Evolutionary conservation across 2,113 vertebrate species (phyloP), one percentile per base, ranked within the genome.

Genomic region (Cryptomyrus ogoouensis): DNA sequence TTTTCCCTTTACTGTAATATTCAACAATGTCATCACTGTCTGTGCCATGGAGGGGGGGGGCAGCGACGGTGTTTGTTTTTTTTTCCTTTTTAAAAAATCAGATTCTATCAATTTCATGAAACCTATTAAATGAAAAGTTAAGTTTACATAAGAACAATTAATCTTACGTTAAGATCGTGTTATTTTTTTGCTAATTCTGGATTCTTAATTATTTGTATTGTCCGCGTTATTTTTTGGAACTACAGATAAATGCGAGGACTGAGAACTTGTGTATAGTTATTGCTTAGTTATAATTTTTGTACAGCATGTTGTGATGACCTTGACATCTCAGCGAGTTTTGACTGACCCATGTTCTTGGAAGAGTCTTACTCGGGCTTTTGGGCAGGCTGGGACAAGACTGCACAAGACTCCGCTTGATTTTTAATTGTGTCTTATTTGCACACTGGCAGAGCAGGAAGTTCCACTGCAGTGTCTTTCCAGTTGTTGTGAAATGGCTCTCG

Each of bases 11-110:
- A 84, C 83, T 46, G 44, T 84, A 84, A 44, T 24, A 47, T 47
- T 47, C 19, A 84, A 84, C 83, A 84, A 84, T 84, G 83, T n/a
- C 83, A 44, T 84, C 35, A 84, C 83, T 84, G 83, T 84, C 83
- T 47, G 21, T 47, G 7, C 74, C 31, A 10, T 50, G 49, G 7
- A 0, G 44, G 44, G 6, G 46, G 70, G 15, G 31, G 31, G 70
- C 70, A 39, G 24, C 5, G 70, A 5, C 3, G 17, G n/a, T 19
- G 35, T 80, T 80, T 80, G 4, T 19, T 2, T 39, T 19, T 2
- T 39, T 80, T 19, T 10, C 17, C 17, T 27, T 70, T 53, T n/a
- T 2, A 5, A 56, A 56, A 77, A 80, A 80, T 39, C 27, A 77
- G 35, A 80, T 80, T 19, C 1, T 42, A 19, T 42, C 31, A 77